A percentile compares a stretch with the other conserved stretches of the same genome.
Conservation (phyloP, 2,888 invertebrate genomes). For the Caenorhabditis sp. region DNA sequence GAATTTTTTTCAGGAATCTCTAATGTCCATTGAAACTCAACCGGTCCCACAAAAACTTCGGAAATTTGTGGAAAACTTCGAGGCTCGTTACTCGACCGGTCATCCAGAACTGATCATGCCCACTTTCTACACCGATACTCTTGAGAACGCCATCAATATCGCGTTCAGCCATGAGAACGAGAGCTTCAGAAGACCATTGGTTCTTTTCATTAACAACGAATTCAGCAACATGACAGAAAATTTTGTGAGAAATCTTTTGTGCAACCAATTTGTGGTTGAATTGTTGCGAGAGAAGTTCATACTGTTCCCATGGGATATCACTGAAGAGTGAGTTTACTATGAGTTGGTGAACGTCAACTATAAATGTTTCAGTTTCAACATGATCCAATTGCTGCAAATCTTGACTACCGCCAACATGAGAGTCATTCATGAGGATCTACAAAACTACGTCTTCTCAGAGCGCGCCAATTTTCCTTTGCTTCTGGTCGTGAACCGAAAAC, state of each 20-base stretch:
- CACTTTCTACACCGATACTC: slow-evolving; percentile 6
- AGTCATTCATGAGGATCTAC: not conserved
- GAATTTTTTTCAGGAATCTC: not conserved
- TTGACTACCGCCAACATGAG: not conserved
- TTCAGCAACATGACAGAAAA: not conserved
- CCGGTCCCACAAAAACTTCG: not conserved
- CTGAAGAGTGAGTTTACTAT: slow-evolving; percentile 11
- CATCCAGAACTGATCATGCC: not conserved
- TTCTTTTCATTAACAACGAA: slow-evolving; percentile 21
- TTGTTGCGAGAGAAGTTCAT: not conserved
- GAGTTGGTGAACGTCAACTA: not conserved
- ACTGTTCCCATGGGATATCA: slow-evolving; percentile 30
- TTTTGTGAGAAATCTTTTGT: not conserved
- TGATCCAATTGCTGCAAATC: slow-evolving; percentile 2
- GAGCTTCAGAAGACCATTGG: not conserved
- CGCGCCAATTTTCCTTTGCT: not conserved
- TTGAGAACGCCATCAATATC: not conserved
- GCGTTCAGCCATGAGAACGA: slow-evolving; percentile 11
- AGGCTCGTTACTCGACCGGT: not conserved
- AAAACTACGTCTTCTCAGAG: not conserved
- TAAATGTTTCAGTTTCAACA: slow-evolving; percentile 7
- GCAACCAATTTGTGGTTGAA: not conserved
- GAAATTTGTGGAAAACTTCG: not conserved
- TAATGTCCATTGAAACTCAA: not conserved
- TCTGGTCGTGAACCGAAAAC: not conserved